phyloP scores from a whole-genome alignment of 2,113 vertebrate species.

The Athene cunicularia region DNA sequence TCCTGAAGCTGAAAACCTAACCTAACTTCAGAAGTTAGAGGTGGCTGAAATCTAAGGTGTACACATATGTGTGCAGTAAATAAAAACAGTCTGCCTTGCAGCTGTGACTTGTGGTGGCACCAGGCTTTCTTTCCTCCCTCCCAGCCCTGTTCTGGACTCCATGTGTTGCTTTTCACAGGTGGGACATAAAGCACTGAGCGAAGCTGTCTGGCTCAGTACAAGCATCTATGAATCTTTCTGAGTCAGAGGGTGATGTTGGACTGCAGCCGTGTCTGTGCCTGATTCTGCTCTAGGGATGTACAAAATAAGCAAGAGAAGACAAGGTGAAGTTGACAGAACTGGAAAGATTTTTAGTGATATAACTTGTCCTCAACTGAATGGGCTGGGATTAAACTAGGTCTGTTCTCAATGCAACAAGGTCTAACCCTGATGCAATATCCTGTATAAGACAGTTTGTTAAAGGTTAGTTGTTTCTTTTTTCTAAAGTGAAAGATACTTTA shows the following conservation, averaged over 20 bases:
- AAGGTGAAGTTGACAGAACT: background rate
- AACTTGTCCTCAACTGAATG: background rate
- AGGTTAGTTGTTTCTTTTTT: background rate
- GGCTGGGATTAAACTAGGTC: background rate
- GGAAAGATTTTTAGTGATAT: background rate
- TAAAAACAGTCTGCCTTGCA: background rate
- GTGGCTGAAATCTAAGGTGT: background rate
- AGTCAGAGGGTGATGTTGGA: background rate
- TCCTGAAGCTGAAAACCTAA: background rate
- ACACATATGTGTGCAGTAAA: background rate
- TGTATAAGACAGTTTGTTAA: background rate
- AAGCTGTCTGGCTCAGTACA: background rate
- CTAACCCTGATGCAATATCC: background rate
- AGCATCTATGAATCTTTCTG: background rate
- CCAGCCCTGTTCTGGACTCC: background rate
- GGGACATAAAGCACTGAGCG: background rate
- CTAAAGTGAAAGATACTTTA: background rate
- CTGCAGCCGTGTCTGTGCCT: background rate
- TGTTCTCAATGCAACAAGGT: background rate
- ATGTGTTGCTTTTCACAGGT: background rate
- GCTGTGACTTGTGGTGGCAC: background rate
- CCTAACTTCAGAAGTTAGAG: background rate
- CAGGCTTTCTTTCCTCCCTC: background rate
- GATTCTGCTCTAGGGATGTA: background rate
- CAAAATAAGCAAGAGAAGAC: background rate